These are phyloP conservation scores for Eupithecia exiguata DNA, from an alignment of 2,888 invertebrate genomes.

Conservation along the genomic window DNA sequence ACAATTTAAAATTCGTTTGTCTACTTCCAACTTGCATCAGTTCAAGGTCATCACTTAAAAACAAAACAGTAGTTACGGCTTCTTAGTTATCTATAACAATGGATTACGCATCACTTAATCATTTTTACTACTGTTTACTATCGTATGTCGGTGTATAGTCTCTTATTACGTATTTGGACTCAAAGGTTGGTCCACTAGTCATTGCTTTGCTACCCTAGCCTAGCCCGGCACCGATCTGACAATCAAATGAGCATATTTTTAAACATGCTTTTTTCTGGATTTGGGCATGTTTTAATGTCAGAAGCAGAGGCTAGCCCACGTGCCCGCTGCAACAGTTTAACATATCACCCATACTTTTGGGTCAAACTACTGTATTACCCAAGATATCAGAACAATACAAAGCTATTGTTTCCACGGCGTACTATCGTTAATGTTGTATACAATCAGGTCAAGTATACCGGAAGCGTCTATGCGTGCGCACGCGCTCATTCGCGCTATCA, in stretches of 20 bases:
- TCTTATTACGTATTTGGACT: neutral
- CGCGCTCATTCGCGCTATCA: constrained; percentile 65
- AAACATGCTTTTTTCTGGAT: neutral
- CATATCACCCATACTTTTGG: neutral
- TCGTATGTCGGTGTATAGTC: neutral
- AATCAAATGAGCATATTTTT: neutral
- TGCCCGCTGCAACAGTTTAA: neutral
- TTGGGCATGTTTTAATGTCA: neutral
- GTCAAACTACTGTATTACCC: constrained; percentile 35
- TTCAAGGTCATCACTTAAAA: neutral
- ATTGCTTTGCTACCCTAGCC: neutral
- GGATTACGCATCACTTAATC: neutral
- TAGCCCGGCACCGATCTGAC: neutral
- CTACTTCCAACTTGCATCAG: neutral
- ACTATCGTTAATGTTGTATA: constrained; percentile 47
- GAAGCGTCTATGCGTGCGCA: constrained; percentile 69
- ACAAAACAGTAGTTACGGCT: neutral
- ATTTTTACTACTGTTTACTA: neutral
- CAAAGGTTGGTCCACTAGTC: neutral
- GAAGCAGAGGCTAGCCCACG: neutral
- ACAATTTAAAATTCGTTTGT: neutral
- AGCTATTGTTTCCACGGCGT: constrained; percentile 48
- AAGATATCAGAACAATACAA: constrained; percentile 41
- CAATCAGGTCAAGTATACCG: constrained; percentile 80
- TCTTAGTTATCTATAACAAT: constrained; percentile 1